Evolutionary conservation across 2,888 invertebrate genomes (phyloP).

Genomic region (Helicoverpa assulta): DNA sequence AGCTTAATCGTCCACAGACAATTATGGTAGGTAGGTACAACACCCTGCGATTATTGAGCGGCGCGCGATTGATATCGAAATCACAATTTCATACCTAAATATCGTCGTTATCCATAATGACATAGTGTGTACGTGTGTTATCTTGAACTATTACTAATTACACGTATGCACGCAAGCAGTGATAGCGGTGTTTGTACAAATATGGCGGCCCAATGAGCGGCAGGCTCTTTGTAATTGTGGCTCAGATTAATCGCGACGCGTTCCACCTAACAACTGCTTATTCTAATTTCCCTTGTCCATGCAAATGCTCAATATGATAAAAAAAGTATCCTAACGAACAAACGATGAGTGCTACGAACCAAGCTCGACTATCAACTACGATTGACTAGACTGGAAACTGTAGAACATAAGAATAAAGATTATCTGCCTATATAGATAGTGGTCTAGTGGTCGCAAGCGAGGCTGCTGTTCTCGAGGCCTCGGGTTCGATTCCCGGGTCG

Average conservation of each 20-base stretch:
- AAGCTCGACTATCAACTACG: too few species aligned
- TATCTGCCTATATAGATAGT: too few species aligned
- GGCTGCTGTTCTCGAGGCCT: too few species aligned
- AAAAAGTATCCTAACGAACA: background rate
- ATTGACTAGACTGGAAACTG: background rate
- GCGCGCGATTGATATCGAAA: slow-evolving; percentile 76
- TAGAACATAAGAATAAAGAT: background rate
- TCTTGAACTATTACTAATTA: slow-evolving; percentile 84
- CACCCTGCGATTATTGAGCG: slow-evolving; percentile 66
- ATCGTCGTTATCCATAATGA: slow-evolving; percentile 81
- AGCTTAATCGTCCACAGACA: slow-evolving; percentile 69
- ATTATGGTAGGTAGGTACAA: slow-evolving; percentile 64
- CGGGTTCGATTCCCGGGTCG: too few species aligned
- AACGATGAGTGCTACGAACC: background rate
- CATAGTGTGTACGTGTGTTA: slow-evolving; percentile 75
- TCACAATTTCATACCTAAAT: slow-evolving; percentile 80
- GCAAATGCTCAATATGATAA: slow-evolving; percentile 11
- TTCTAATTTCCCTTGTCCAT: slow-evolving; percentile 68
- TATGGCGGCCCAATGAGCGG: slow-evolving; percentile 71
- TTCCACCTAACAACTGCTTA: slow-evolving; percentile 64
- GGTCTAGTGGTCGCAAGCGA: too few species aligned
- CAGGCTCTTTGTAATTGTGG: slow-evolving; percentile 74
- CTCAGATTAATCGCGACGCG: slow-evolving; percentile 63
- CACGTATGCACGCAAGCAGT: slow-evolving; percentile 80
- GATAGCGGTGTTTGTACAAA: slow-evolving; percentile 77